Evolutionary conservation across 2,888 invertebrate species (phyloP).

Genomic region (Bhutanitis thaidina): DNA sequence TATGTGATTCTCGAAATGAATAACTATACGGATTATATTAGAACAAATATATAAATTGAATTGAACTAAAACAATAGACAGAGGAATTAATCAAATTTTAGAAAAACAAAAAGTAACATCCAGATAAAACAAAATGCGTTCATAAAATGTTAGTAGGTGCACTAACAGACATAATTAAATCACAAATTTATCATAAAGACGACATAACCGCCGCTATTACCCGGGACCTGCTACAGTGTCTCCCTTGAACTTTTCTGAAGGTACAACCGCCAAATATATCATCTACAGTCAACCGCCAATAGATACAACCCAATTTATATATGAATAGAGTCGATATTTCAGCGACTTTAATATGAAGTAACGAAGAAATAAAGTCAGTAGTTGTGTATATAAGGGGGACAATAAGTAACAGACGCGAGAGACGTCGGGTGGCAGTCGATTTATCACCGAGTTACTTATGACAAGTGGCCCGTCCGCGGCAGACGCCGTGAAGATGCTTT

Average conservation of each 20-base stretch:
- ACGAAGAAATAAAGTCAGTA: slow-evolving; percentile 20
- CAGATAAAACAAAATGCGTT: slow-evolving; percentile 13
- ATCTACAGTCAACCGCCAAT: background rate
- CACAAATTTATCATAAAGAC: slow-evolving; percentile 59
- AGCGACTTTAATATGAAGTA: background rate
- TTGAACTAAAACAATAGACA: too few species aligned
- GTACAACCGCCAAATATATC: slow-evolving; percentile 26
- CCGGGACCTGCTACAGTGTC: slow-evolving; percentile 46
- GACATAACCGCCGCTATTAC: slow-evolving; percentile 58
- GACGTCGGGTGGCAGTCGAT: slow-evolving; percentile 63
- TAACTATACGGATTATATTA: too few species aligned
- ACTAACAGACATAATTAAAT: slow-evolving; percentile 59
- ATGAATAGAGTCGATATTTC: slow-evolving; percentile 22
- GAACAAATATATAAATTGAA: too few species aligned
- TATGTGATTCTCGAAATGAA: too few species aligned
- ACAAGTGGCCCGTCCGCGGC: slow-evolving; percentile 70
- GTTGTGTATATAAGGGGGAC: slow-evolving; percentile 60
- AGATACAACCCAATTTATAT: slow-evolving; percentile 4
- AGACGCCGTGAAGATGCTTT: slow-evolving; percentile 63
- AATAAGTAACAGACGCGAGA: slow-evolving; percentile 67
- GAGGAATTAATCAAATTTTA: too few species aligned
- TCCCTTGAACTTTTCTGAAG: slow-evolving; percentile 41
- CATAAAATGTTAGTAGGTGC: slow-evolving; percentile 19
- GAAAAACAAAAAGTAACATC: too few species aligned
- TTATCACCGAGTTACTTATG: slow-evolving; percentile 71